phyloP scores from a whole-genome alignment of 2,888 invertebrate genomes.

The Nasonovia ribisnigri region DNA sequence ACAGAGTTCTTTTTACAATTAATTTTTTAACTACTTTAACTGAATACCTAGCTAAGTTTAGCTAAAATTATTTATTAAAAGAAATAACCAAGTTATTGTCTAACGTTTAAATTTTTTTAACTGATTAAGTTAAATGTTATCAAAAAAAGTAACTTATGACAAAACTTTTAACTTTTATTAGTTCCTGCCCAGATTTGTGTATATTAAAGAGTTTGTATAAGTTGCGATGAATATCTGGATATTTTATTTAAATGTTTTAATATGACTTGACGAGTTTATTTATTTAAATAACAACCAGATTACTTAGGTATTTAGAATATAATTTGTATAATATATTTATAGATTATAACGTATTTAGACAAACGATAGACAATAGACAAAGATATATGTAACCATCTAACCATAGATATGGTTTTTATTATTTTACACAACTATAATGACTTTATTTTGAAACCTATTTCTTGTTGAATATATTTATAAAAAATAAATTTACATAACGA shows the following conservation, averaged over 20 bases:
- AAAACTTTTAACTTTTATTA: background rate
- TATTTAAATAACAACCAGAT: background rate
- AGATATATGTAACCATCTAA: no score
- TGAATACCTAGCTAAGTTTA: no score
- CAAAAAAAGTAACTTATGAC: background rate
- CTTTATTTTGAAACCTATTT: background rate
- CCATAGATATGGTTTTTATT: background rate
- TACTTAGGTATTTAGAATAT: background rate
- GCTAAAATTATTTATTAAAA: no score
- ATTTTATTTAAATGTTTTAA: background rate
- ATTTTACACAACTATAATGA: background rate
- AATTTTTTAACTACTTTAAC: background rate
- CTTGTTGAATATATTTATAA: background rate
- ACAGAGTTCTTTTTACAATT: background rate
- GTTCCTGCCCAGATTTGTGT: background rate
- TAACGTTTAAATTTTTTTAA: no score
- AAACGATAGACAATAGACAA: background rate
- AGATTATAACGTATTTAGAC: background rate
- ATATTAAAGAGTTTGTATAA: background rate
- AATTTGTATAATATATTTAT: background rate
- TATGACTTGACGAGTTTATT: background rate
- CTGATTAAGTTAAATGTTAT: background rate
- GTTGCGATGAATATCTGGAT: background rate
- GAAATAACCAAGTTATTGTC: no score
- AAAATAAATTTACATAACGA: background rate